Evolutionary conservation across 2,888 invertebrate genomes (phyloP), one percentile per base, ranked within the genome.

Genomic region (Lasioglossum lativentre): DNA sequence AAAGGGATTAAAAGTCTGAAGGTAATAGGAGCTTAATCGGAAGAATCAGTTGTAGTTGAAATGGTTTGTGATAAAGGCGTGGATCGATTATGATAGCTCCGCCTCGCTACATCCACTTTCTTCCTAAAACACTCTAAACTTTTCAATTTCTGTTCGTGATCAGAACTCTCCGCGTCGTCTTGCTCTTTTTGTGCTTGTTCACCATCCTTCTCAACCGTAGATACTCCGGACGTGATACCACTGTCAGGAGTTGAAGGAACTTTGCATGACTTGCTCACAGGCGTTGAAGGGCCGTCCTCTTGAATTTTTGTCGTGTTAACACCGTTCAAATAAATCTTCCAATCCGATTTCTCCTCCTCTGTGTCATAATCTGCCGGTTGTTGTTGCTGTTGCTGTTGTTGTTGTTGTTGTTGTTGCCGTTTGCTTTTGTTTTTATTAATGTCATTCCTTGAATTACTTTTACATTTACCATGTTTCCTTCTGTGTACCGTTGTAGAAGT

Each of bases 161-260:
- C 94, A 0, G 94, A 94, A 75, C 92, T 92, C 16, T 93, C 94
- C 14, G 83, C 88, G 10, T 91, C 88, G 40, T 90, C 88, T 42
- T 85, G 88, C 12, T 84, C 80, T 40, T 89, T 88, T 27, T 84
- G 86, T 45, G 86, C 42, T 42, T 85, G 75, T 38, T 83, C 88
- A 38, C 88, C 85, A 77, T 85, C 91, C 71, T 93, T 94, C 63
- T 94, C 94, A 0, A 86, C 84, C 0, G 94, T 94, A 2, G 95
- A 95, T 14, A 94, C 86, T 19, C 93, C 94, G 12, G 95, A 95
- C 2, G 92, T 93, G 63, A 95, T 93, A 10, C 95, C 95, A 81
- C 95, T 95, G 82, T 95, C 95, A 1, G 95, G 93, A 4, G 94
- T 94, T 6, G 92, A 91, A 80, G 92, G 91, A 83, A 91, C 85